Conservation (phyloP, 2,888 invertebrate genomes). For the Andrena marginata region DNA sequence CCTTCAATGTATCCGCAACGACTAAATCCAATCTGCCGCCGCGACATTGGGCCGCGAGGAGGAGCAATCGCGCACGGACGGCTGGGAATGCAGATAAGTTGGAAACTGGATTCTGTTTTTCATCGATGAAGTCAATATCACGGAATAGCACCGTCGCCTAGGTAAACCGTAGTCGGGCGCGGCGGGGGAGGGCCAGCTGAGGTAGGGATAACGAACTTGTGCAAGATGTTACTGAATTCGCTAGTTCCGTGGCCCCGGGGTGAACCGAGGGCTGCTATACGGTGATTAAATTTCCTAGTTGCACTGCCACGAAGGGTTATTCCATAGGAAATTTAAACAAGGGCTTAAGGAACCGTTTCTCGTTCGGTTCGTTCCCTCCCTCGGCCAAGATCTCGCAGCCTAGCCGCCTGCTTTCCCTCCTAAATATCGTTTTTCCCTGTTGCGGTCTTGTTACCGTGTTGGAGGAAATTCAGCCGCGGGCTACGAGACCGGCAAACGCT, state of each 20-base stretch:
- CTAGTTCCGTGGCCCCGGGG: conserved; percentile 68
- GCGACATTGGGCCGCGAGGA: conserved; percentile 33
- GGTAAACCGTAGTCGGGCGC: conserved; percentile 56
- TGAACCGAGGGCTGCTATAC: conserved; percentile 67
- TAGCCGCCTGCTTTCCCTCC: conserved; percentile 40
- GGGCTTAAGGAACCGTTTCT: conserved; percentile 55
- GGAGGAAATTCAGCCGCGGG: conserved; percentile 54
- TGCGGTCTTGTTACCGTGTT: conserved; percentile 65
- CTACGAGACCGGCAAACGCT: conserved; percentile 52
- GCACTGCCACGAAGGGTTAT: conserved; percentile 68
- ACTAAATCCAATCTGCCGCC: conserved; percentile 13
- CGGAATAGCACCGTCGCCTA: conserved; percentile 65
- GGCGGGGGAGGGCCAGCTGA: background rate
- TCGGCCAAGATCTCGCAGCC: conserved; percentile 25
- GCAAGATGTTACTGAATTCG: conserved; percentile 76
- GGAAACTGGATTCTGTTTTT: conserved; percentile 74
- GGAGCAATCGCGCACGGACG: conserved; percentile 44
- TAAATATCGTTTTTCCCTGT: conserved; percentile 69
- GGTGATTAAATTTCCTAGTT: conserved; percentile 74
- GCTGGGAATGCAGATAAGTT: conserved; percentile 69
- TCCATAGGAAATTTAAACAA: conserved; percentile 72
- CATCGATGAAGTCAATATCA: conserved; percentile 76
- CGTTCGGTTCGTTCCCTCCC: conserved; percentile 18
- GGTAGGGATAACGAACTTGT: conserved; percentile 72
- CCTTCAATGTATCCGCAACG: conserved; percentile 22